A percentile compares a stretch with the other conserved stretches of the same genome.
These are phyloP conservation scores for Benitochromis conjunctus DNA, from an alignment of 2,113 vertebrate species.

Conservation along the genomic window DNA sequence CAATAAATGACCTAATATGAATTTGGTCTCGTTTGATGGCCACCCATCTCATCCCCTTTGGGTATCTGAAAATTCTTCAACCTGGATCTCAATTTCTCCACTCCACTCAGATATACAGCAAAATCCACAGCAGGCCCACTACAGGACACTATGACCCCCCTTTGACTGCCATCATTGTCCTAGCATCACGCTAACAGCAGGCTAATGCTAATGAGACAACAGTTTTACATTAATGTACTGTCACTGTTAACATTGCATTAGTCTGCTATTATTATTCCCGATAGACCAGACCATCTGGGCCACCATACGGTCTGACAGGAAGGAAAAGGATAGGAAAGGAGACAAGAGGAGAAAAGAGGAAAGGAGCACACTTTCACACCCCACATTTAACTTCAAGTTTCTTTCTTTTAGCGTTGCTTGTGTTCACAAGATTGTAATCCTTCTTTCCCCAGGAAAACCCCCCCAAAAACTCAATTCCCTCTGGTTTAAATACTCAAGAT, in stretches of 20 bases:
- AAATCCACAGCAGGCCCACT: neutral
- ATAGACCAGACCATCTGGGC: constrained; percentile 59
- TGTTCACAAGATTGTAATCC: neutral
- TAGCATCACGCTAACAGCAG: constrained; percentile 42
- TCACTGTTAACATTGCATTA: constrained; percentile 66
- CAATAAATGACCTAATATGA: neutral
- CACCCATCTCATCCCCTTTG: neutral
- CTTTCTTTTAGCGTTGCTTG: neutral
- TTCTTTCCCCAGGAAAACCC: neutral
- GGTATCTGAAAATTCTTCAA: neutral
- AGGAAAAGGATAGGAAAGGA: neutral
- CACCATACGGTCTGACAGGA: constrained; percentile 46
- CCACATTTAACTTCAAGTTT: neutral
- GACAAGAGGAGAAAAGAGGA: neutral
- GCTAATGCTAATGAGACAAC: constrained; percentile 65
- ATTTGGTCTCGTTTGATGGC: neutral
- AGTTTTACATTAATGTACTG: constrained; percentile 57
- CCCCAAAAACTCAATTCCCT: neutral
- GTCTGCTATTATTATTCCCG: constrained; percentile 55
- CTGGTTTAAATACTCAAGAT: neutral
- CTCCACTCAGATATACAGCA: neutral
- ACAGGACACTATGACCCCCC: constrained; percentile 6
- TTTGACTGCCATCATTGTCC: neutral
- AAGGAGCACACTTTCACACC: neutral
- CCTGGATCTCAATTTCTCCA: constrained; percentile 18